Conservation (phyloP, 1,140 invertebrate genomes). For the Macrobrachium rosenbergii region DNA sequence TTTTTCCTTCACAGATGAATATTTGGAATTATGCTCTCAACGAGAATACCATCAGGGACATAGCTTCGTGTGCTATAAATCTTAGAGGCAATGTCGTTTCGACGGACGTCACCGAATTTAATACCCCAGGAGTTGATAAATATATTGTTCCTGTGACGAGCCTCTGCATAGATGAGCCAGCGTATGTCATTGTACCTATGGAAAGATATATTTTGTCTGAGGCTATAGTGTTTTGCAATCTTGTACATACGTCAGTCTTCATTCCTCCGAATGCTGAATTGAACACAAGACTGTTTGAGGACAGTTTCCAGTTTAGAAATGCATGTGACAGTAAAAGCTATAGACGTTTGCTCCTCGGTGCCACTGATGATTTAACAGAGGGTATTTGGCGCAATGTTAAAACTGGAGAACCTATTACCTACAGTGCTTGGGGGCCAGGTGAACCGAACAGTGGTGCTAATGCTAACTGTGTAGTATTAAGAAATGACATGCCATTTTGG, state of each 20-base stretch:
- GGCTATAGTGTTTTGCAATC: conserved; percentile 18
- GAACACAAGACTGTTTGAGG: conserved; percentile 30
- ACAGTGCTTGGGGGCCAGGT: conserved; percentile 31
- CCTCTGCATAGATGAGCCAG: not conserved
- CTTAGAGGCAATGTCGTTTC: conserved; percentile 40
- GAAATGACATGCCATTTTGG: conserved; percentile 31
- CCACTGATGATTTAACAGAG: conserved; percentile 17
- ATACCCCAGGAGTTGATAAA: conserved; percentile 19
- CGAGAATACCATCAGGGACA: conserved; percentile 12
- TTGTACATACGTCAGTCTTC: conserved; percentile 30
- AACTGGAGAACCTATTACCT: not conserved
- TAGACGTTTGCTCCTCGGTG: conserved; percentile 25
- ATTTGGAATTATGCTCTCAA: conserved; percentile 32
- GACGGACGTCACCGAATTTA: conserved; percentile 20
- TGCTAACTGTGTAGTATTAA: conserved; percentile 35
- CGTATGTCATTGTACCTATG: conserved; percentile 38
- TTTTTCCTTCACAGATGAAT: conserved; percentile 24
- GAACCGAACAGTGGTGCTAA: conserved; percentile 42
- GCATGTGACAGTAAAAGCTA: conserved; percentile 39
- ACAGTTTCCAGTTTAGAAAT: conserved; percentile 1
- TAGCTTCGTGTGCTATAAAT: conserved; percentile 28
- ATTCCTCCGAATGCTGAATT: conserved; percentile 11
- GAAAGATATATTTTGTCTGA: conserved; percentile 18
- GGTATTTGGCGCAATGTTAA: conserved; percentile 29
- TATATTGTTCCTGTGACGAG: not conserved